These are phyloP conservation scores for Poecilia latipinna DNA, from an alignment of 2,113 vertebrate species.

Conservation along the genomic window DNA sequence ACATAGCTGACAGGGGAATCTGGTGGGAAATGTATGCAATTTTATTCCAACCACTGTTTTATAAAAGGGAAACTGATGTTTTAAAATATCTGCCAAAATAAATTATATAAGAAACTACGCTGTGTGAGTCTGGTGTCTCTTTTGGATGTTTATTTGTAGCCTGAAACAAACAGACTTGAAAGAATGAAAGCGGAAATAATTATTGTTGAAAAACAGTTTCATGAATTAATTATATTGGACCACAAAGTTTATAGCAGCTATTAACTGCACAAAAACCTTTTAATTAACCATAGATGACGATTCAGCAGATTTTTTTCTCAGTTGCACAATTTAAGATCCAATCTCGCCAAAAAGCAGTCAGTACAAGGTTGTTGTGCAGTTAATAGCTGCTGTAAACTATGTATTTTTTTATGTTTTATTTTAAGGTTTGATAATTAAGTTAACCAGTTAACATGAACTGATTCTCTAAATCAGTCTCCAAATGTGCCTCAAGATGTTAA, in stretches of 20 bases:
- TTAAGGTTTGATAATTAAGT: neutral
- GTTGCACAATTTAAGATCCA: neutral
- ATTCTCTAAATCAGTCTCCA: neutral
- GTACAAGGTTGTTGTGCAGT: neutral
- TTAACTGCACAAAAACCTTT: neutral
- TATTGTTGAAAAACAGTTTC: neutral
- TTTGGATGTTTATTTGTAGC: neutral
- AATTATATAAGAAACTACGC: conserved; percentile 74
- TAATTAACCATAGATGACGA: neutral
- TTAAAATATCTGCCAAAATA: conserved; percentile 78
- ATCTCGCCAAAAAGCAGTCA: neutral
- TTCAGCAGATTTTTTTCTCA: neutral
- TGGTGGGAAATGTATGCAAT: conserved; percentile 61
- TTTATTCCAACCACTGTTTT: conserved; percentile 69
- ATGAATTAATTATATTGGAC: neutral
- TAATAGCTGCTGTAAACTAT: too few species aligned
- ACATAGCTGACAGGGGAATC: conserved; percentile 35
- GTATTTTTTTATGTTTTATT: too few species aligned
- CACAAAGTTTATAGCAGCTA: neutral
- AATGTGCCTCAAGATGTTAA: conserved; percentile 4
- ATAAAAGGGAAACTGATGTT: conserved; percentile 77
- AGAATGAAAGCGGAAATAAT: neutral
- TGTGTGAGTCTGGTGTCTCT: conserved; percentile 22
- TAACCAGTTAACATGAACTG: neutral
- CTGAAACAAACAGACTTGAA: neutral